These are phyloP conservation scores for Tamias sibiricus DNA, from an alignment of 2,113 vertebrate genomes.

Conservation along the genomic window DNA sequence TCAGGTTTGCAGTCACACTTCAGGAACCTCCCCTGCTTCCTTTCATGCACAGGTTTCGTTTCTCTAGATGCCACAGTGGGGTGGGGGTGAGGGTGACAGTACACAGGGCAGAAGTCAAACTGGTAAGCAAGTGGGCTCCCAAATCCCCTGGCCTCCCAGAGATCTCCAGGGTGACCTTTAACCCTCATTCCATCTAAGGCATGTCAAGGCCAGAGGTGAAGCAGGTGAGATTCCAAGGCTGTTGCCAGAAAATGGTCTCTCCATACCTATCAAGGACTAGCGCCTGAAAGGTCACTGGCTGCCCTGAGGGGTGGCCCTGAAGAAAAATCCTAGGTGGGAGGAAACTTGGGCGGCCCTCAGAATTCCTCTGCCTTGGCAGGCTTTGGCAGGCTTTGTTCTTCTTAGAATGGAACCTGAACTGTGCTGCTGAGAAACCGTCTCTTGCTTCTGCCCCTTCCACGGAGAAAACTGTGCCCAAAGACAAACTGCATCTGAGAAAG, in stretches of 20 bases:
- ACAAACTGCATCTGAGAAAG: constrained; percentile 57
- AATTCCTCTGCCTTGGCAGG: background rate
- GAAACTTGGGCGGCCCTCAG: background rate
- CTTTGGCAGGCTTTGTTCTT: background rate
- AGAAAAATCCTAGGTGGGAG: background rate
- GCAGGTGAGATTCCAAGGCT: background rate
- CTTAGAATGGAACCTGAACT: background rate
- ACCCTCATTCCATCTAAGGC: background rate
- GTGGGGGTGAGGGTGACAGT: background rate
- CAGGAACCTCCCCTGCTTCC: constrained; percentile 39
- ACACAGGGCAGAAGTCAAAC: background rate
- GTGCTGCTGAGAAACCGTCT: constrained; percentile 40
- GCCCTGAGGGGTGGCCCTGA: background rate
- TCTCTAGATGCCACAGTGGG: background rate
- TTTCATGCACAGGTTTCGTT: constrained; percentile 65
- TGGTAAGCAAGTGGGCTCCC: background rate
- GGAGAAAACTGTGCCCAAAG: constrained; percentile 47
- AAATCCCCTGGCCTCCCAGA: background rate
- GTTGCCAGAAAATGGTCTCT: background rate
- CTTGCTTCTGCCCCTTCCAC: constrained; percentile 6
- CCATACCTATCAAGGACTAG: background rate
- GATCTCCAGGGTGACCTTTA: background rate
- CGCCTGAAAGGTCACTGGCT: background rate
- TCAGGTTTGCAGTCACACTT: background rate
- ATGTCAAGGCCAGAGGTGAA: background rate